A percentile compares a stretch with the other conserved stretches of the same genome.
These are phyloP conservation scores for Aricia agestis DNA, from an alignment of 1,140 invertebrate genomes.

Conservation along the genomic window DNA sequence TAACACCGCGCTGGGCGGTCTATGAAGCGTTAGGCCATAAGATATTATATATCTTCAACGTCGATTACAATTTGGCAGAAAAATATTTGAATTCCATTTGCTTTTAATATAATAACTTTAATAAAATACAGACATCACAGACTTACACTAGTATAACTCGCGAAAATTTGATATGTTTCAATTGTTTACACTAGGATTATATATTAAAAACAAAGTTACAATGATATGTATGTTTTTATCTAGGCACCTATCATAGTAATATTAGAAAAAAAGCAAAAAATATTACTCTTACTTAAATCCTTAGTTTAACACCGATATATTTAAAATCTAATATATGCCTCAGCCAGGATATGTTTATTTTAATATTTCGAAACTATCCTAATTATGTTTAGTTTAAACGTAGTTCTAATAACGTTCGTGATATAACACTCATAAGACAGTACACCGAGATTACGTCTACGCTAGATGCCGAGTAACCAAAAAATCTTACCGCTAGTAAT, in stretches of 20 bases:
- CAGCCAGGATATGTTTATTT: constrained; percentile 73
- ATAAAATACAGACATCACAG: constrained; percentile 55
- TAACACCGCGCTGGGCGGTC: constrained; percentile 7
- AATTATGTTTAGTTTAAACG: constrained; percentile 55
- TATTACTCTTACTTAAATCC: constrained; percentile 35
- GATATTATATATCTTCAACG: constrained; percentile 61
- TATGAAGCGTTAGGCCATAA: constrained; percentile 43
- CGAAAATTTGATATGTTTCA: constrained; percentile 35
- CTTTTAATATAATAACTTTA: constrained; percentile 36
- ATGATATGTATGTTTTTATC: constrained; percentile 47
- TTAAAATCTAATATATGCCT: constrained; percentile 57
- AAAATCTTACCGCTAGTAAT: constrained; percentile 35
- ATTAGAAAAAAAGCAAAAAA: constrained; percentile 33
- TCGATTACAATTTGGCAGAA: constrained; percentile 47
- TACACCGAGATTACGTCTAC: constrained; percentile 47
- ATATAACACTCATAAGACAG: constrained; percentile 56
- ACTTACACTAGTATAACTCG: constrained; percentile 39
- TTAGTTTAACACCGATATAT: constrained; percentile 55
- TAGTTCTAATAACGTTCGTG: constrained; percentile 34
- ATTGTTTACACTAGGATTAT: constrained; percentile 31
- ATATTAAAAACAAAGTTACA: constrained; percentile 27
- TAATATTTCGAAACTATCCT: constrained; percentile 43
- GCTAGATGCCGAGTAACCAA: constrained; percentile 37
- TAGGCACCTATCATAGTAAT: constrained; percentile 59
- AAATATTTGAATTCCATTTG: constrained; percentile 39